Base-by-base conservation (phyloP, 2,888 invertebrate genomes). In the Noctua janthina region DNA sequence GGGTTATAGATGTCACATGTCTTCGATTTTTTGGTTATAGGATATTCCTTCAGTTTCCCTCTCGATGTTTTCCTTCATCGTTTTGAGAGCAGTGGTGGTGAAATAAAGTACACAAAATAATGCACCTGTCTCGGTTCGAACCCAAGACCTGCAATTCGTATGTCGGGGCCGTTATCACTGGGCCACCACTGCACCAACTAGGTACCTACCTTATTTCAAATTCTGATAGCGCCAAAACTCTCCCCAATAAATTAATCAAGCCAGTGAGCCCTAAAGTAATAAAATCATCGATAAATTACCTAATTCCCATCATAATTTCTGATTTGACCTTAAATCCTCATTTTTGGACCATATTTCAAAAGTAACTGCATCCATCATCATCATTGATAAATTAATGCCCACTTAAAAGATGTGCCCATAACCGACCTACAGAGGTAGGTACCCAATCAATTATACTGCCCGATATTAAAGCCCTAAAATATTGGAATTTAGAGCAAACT, bases 371-470 rank as follows among this genome's bases (percentile, higher is more conserved):
- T 82, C 46, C 1, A 76, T 79, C 79, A 83, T 68, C 49, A 43
- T 29, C 29, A 17, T 39, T 68, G 13, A 59, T 62, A 69, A 68
- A 85, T 76, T 35, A 70, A 82, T 79, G 49, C 1, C 29, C 69
- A 86, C 70, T 78, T 74, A 68, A 59, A 72, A 69, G 54, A 23
- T 43, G 78, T 29, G 54, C 73, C 51, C 69, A 70, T 39, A 75
- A 66, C 79, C n/a, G 43, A 46, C 62, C 56, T 23, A 73, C n/a
- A 8, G n/a, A n/a, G 67, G 39, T 67, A n/a, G n/a, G n/a, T 78
- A 35, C 69, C 54, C 49, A 85, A 82, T 85, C 76, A 78, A 85
- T 78, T 74, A 78, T 66, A 56, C 62, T 74, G 84, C 29, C 43
- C 62, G 64, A n/a, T 70, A 46, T 35, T 11, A 20, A 46, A 46